phyloP scores from a whole-genome alignment of 2,888 invertebrate species.

The Cantharis rustica region DNA sequence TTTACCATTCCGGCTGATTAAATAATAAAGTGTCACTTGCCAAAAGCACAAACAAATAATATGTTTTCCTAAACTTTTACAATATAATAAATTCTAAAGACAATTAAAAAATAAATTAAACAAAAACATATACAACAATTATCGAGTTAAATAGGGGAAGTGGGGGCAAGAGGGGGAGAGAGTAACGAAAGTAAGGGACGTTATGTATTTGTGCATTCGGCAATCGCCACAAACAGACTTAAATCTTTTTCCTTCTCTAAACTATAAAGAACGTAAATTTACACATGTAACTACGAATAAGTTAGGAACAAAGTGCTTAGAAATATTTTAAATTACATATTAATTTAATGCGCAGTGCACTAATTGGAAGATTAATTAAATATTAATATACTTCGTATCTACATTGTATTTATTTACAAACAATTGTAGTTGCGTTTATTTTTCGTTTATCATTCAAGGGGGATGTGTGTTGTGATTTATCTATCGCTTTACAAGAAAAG shows the following conservation, averaged over 20 bases:
- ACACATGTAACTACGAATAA: constrained; percentile 43
- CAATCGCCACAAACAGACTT: constrained; percentile 40
- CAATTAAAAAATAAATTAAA: constrained; percentile 38
- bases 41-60: constrained; percentile 48
- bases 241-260: constrained; percentile 44
- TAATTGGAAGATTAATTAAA: constrained; percentile 48
- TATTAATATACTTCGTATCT: constrained; percentile 44
- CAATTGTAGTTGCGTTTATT: constrained; percentile 16
- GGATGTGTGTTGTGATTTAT: neutral
- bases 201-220: constrained; percentile 49
- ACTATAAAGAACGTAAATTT: constrained; percentile 47
- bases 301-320: constrained; percentile 58
- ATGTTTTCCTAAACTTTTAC: neutral
- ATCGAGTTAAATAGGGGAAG: neutral
- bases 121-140: constrained; percentile 34
- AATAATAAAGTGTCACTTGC: constrained; percentile 41
- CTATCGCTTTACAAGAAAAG: neutral
- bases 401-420: constrained; percentile 42
- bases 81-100: constrained; percentile 16
- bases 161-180: neutral
- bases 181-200: neutral
- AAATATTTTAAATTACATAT: constrained; percentile 51
- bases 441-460: constrained; percentile 3
- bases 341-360: constrained; percentile 48
- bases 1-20: constrained; percentile 47